Percentiles rank a stretch among this genome's conserved stretches.
These are phyloP conservation scores for Acipenser transmontanus DNA, from an alignment of 2,797 vertebrate genomes.

Conservation along the genomic window DNA sequence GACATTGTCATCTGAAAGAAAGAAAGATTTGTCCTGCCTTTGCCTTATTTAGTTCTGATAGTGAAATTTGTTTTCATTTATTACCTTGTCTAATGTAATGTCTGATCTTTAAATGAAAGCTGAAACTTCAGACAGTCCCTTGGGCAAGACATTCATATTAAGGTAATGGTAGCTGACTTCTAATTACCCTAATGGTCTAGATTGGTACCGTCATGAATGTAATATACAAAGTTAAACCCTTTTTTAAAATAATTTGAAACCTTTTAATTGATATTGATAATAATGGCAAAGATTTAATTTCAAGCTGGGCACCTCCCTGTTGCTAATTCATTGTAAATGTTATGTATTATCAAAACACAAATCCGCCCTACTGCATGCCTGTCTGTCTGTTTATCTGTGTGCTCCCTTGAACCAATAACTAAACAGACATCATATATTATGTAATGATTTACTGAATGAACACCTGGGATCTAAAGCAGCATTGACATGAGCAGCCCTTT, in stretches of 20 bases:
- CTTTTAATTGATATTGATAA: constrained; percentile 19
- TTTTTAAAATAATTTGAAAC: constrained; percentile 39
- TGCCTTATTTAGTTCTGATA: background rate
- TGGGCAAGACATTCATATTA: constrained; percentile 38
- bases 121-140: constrained; percentile 20
- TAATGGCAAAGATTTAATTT: constrained; percentile 3
- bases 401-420: constrained; percentile 1
- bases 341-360: background rate
- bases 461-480: constrained; percentile 2
- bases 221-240: constrained; percentile 39
- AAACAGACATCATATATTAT: constrained; percentile 1
- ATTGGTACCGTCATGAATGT: constrained; percentile 29
- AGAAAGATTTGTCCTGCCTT: too few relatives aligned
- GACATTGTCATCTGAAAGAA: too few relatives aligned
- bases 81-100: constrained; percentile 24
- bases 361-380: background rate
- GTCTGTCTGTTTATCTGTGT: background rate
- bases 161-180: constrained; percentile 42
- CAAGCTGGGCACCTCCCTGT: background rate
- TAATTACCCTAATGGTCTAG: constrained; percentile 44
- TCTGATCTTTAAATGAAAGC: constrained; percentile 26
- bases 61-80: constrained; percentile 22
- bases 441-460: constrained; percentile 4
- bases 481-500: background rate
- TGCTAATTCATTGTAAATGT: background rate